Evolutionary conservation across 1,140 invertebrate genomes (phyloP), one percentile per base, ranked within the genome.

Genomic region (Metaphire vulgaris): DNA sequence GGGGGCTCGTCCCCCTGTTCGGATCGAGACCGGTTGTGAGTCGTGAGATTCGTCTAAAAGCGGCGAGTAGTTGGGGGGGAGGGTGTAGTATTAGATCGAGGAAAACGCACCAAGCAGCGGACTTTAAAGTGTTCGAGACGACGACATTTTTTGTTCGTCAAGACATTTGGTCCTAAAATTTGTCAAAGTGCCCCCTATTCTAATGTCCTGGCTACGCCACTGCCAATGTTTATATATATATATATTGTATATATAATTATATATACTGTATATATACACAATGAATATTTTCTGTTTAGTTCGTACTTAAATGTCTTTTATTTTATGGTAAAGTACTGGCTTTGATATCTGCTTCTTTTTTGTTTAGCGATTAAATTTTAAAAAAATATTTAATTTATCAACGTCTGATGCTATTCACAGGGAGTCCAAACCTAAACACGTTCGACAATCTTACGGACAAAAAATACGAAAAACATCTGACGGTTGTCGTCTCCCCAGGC

Each of bases 191-290:
- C 21, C 41, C 21, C 21, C 41, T 56, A 12, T 56, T 21, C 41
- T 12, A 56, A 12, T 56, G 21, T 56, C 21, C 41, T 56, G 6
- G 41, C 41, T 56, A 56, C 21, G 21, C 21, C 6, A 56, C 6
- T 56, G 21, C 21, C 6, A 6, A 56, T 6, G 41, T 56, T 12
- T 56, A 56, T 56, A 56, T 56, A 56, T 56, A 56, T 56, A 56
- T 56, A 56, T 56, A 56, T 56, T 56, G 21, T 56, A 56, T 56
- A 56, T 56, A 56, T 56, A 56, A 56, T 56, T 56, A 56, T 56
- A 56, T 56, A 56, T 56, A 56, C 21, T 56, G 21, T 56, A 56
- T 56, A 56, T 56, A 56, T 56, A 56, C 21, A 56, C 21, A 56
- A 12, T 56, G 21, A 12, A 56, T 56, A 56, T n/a, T n/a, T n/a